Conservation (phyloP, 2,113 vertebrate species). For the Upupa epops region DNA sequence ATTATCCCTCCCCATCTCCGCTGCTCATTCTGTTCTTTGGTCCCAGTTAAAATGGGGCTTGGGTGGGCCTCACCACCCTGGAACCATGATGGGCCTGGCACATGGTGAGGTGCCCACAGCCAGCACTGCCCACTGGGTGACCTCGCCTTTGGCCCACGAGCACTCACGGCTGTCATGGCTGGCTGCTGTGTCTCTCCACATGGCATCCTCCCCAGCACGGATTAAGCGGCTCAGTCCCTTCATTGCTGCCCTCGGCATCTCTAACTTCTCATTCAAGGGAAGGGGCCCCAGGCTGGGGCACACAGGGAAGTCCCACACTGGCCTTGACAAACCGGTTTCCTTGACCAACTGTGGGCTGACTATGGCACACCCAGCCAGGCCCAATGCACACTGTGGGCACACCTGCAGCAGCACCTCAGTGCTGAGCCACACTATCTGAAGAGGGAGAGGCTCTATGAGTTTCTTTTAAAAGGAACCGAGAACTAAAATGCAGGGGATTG, state of each 20-base stretch:
- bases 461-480: not conserved
- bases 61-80: accelerated
- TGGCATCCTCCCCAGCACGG: not conserved
- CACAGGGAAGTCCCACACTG: not conserved
- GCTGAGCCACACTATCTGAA: accelerated
- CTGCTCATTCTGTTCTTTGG: not conserved
- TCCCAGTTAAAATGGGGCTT: accelerated
- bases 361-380: not conserved
- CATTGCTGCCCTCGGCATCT: not conserved
- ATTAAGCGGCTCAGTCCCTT: constrained; percentile 1
- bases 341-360: accelerated
- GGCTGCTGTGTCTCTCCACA: not conserved
- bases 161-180: constrained; percentile 19
- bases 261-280: not conserved
- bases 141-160: accelerated
- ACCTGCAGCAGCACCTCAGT: accelerated
- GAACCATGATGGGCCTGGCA: accelerated
- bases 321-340: not conserved
- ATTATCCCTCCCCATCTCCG: no score
- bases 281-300: accelerated
- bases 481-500: not conserved
- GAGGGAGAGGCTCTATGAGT: accelerated
- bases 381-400: not conserved
- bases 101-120: not conserved
- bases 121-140: no score